Conservation (phyloP, 1,140 invertebrate genomes). For the Hyposmocoma kahamanoa region DNA sequence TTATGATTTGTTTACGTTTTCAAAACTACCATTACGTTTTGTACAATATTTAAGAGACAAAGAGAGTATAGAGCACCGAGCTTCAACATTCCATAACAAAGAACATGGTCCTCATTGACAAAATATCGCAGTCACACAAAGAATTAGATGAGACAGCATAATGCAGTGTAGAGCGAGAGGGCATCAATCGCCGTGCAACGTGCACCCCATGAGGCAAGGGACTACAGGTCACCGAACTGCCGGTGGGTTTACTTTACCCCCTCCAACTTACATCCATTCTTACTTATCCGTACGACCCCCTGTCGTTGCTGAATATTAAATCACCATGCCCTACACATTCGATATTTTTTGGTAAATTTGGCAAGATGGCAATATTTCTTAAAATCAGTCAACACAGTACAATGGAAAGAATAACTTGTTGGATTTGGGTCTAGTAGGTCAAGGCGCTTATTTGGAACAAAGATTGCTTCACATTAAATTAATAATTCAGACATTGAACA, state of each 20-base stretch:
- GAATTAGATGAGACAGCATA: conserved; percentile 24
- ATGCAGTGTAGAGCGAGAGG: conserved; percentile 27
- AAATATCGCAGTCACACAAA: conserved; percentile 17
- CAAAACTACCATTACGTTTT: no score
- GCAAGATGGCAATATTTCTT: no score
- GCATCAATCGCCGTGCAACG: conserved; percentile 19
- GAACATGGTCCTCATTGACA: background rate
- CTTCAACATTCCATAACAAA: no score
- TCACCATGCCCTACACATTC: background rate
- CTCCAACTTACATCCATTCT: conserved; percentile 5
- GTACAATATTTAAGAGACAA: no score
- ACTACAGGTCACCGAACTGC: conserved; percentile 54
- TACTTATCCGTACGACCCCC: conserved; percentile 11
- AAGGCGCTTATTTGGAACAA: background rate
- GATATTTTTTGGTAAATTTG: no score
- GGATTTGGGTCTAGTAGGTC: background rate
- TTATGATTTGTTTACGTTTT: no score
- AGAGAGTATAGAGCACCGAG: no score
- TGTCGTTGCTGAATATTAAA: conserved; percentile 1
- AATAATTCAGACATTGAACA: conserved; percentile 2
- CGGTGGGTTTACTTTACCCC: conserved; percentile 26
- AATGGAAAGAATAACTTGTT: no score
- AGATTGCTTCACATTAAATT: background rate
- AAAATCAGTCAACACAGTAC: no score
- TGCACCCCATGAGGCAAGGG: conserved; percentile 57